Percentiles rank a stretch among this genome's conserved stretches.
These are phyloP conservation scores for Epinephelus cyanopodus DNA, from an alignment of 2,113 vertebrate species.

Conservation along the genomic window DNA sequence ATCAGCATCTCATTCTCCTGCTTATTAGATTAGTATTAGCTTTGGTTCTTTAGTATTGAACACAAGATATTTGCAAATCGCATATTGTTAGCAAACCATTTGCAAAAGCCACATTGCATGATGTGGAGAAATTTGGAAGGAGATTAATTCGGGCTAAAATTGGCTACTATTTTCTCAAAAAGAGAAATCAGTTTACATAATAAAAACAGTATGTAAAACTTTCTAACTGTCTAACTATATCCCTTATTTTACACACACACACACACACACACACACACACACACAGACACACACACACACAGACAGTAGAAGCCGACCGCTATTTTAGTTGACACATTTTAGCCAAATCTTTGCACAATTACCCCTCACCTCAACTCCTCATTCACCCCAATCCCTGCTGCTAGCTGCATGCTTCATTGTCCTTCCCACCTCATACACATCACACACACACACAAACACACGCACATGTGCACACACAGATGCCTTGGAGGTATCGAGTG, in stretches of 20 bases:
- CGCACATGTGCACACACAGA: conserved; percentile 35
- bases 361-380: conserved; percentile 62
- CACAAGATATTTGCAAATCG: neutral
- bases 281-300: no score
- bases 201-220: neutral
- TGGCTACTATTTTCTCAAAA: neutral
- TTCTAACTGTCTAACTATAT: neutral
- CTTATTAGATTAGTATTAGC: conserved; percentile 2
- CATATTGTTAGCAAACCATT: neutral
- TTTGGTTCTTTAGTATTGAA: neutral
- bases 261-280: no score
- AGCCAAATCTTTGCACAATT: conserved; percentile 55
- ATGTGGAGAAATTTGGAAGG: conserved; percentile 41
- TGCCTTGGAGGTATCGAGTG: conserved; percentile 75
- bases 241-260: conserved; percentile 3
- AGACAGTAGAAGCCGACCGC: no score
- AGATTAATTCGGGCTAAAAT: neutral
- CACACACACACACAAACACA: conserved; percentile 37
- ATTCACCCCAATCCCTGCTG: conserved; percentile 71
- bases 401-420: conserved; percentile 80
- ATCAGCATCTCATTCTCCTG: conserved; percentile 66
- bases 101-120: conserved; percentile 64
- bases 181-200: conserved; percentile 6
- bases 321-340: conserved; percentile 32
- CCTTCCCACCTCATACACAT: conserved; percentile 52